A percentile compares a stretch with the other conserved stretches of the same genome.
phyloP scores from a whole-genome alignment of 2,797 vertebrate species.

The Sebastes elongatus region DNA sequence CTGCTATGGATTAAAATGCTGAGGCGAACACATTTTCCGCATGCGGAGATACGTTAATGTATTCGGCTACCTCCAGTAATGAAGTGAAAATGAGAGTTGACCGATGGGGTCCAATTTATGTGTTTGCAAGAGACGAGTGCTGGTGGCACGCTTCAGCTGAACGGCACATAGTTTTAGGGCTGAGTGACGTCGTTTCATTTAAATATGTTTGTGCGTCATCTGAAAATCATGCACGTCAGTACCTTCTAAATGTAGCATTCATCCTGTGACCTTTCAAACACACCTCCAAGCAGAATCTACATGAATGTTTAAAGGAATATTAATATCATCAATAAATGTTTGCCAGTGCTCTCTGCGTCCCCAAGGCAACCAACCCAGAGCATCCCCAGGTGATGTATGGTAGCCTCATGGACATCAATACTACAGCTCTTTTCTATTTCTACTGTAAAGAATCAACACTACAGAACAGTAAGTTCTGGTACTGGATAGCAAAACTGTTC shows the following conservation, averaged over 20 bases:
- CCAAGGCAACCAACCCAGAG: neutral
- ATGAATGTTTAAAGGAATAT: constrained; percentile 25
- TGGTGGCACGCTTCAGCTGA: neutral
- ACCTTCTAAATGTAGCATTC: neutral
- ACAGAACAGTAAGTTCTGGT: neutral
- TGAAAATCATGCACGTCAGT: neutral
- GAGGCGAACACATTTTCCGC: constrained; percentile 69
- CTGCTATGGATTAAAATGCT: constrained; percentile 70
- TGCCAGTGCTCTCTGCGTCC: neutral
- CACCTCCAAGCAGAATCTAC: constrained; percentile 1
- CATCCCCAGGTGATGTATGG: constrained; percentile 7
- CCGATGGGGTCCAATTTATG: constrained; percentile 46
- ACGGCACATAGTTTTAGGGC: constrained; percentile 3
- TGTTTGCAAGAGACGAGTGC: constrained; percentile 17
- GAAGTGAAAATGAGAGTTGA: constrained; percentile 68
- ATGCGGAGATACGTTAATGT: constrained; percentile 66
- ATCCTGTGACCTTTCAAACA: neutral
- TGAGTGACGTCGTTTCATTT: neutral
- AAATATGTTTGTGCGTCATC: neutral
- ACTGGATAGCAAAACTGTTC: neutral
- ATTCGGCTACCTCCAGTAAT: constrained; percentile 68
- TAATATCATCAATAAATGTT: constrained; percentile 17
- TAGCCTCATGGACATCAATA: neutral
- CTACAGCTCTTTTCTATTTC: neutral
- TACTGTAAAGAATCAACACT: neutral